Evolutionary conservation across 1,140 invertebrate genomes (phyloP).

Genomic region (Drosophila tani): DNA sequence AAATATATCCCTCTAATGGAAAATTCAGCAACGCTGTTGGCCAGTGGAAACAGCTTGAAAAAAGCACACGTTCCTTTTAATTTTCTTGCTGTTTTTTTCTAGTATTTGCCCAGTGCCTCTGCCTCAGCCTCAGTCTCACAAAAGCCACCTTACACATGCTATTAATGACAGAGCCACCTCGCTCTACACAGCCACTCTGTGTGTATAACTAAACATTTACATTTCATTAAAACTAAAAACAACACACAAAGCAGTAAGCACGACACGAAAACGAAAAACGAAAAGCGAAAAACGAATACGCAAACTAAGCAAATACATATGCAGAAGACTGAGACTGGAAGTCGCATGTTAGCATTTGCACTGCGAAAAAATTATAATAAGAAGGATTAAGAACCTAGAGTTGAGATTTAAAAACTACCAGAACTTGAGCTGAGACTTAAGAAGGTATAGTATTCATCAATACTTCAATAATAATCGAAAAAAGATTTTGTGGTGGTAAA

Average conservation of each 20-base stretch:
- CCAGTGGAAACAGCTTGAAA: slow-evolving; percentile 21
- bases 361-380: not conserved
- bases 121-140: slow-evolving; percentile 18
- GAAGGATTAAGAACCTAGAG: too few species aligned
- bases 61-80: slow-evolving; percentile 6
- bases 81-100: slow-evolving; percentile 8
- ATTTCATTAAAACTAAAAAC: slow-evolving; percentile 84
- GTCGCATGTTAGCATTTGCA: slow-evolving; percentile 55
- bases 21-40: not conserved
- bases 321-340: slow-evolving; percentile 24
- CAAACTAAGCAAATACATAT: slow-evolving; percentile 72
- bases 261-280: slow-evolving; percentile 52
- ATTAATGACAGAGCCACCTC: slow-evolving; percentile 41
- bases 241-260: slow-evolving; percentile 78
- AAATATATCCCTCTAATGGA: not conserved
- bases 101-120: slow-evolving; percentile 30
- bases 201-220: slow-evolving; percentile 82
- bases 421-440: too few species aligned
- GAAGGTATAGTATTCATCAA: too few species aligned
- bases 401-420: too few species aligned
- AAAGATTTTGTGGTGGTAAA: too few species aligned
- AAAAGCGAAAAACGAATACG: slow-evolving; percentile 60
- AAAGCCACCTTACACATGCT: slow-evolving; percentile 51
- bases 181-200: slow-evolving; percentile 33
- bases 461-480: too few species aligned